phyloP scores from a whole-genome alignment of 1,140 invertebrate genomes.

The Brachionus koreanus region DNA sequence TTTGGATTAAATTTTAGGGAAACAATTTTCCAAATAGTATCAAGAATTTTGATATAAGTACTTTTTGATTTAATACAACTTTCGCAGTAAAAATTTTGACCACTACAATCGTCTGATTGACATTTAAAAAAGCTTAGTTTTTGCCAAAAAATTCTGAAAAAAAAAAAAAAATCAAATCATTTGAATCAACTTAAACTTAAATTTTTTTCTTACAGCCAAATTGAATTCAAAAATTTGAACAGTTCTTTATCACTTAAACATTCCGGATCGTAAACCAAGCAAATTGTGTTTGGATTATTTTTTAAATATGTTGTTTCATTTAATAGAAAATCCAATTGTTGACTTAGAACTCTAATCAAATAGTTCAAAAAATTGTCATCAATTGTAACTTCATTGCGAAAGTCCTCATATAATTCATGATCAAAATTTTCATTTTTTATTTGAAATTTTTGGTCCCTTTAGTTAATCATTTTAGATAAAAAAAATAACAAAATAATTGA shows the following conservation, averaged over 20 bases:
- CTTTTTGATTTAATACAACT: slow-evolving; percentile 19
- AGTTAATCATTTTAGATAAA: neutral
- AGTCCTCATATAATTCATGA: slow-evolving; percentile 18
- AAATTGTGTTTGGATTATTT: slow-evolving; percentile 10
- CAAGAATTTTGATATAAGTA: neutral
- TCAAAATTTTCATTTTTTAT: slow-evolving; percentile 22
- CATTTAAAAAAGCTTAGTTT: slow-evolving; percentile 20
- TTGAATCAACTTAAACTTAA: neutral
- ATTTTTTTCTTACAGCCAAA: slow-evolving; percentile 24
- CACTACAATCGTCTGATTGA: neutral
- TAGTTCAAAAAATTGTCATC: slow-evolving; percentile 4
- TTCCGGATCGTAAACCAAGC: neutral
- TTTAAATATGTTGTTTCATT: slow-evolving; percentile 3
- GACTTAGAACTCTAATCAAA: slow-evolving; percentile 10
- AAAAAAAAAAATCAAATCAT: no score
- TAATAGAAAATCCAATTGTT: slow-evolving; percentile 16
- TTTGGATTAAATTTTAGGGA: slow-evolving; percentile 30
- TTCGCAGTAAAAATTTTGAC: slow-evolving; percentile 1
- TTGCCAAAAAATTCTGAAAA: slow-evolving; percentile 21
- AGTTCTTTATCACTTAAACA: neutral
- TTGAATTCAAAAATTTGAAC: neutral
- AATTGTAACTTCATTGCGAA: neutral
- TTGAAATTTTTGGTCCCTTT: neutral
- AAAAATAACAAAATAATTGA: neutral
- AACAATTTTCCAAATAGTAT: slow-evolving; percentile 9